Percentiles rank a stretch among this genome's conserved stretches.
Conservation (phyloP, 2,113 vertebrate genomes). For the Jaculus jaculus region DNA sequence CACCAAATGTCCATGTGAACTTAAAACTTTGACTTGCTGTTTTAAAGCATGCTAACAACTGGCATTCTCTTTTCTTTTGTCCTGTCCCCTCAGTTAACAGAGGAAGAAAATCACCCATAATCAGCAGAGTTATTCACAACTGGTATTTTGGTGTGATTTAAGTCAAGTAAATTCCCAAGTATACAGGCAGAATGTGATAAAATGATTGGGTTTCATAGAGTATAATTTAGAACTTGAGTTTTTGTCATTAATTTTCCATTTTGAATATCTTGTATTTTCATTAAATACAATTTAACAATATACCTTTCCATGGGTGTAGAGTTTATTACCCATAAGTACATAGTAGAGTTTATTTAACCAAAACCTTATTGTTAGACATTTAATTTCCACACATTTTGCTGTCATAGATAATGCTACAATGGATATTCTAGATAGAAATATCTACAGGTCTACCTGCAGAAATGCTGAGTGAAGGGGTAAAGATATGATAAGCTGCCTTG, state of each 20-base stretch:
- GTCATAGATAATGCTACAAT: not conserved
- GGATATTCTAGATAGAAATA: not conserved
- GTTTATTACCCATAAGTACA: not conserved
- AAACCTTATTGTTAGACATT: not conserved
- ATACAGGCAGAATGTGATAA: not conserved
- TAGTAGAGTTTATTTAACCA: not conserved
- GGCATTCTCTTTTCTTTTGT: not conserved
- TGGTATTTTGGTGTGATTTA: not conserved
- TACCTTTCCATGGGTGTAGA: not conserved
- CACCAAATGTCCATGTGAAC: not conserved
- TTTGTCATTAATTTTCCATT: not conserved
- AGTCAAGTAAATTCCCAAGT: not conserved
- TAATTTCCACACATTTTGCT: not conserved
- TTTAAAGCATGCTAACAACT: not conserved
- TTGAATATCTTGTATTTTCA: not conserved
- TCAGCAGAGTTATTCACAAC: not conserved
- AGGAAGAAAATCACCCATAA: not conserved
- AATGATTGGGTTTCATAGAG: not conserved
- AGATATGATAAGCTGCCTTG: not conserved
- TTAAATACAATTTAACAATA: not conserved
- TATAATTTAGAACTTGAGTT: conserved; percentile 35
- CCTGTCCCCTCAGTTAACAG: not conserved
- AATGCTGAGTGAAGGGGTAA: not conserved
- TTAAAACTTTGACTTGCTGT: not conserved
- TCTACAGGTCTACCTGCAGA: not conserved